These are phyloP conservation scores for Zaprionus taronus DNA, from an alignment of 1,140 invertebrate species.

Conservation along the genomic window DNA sequence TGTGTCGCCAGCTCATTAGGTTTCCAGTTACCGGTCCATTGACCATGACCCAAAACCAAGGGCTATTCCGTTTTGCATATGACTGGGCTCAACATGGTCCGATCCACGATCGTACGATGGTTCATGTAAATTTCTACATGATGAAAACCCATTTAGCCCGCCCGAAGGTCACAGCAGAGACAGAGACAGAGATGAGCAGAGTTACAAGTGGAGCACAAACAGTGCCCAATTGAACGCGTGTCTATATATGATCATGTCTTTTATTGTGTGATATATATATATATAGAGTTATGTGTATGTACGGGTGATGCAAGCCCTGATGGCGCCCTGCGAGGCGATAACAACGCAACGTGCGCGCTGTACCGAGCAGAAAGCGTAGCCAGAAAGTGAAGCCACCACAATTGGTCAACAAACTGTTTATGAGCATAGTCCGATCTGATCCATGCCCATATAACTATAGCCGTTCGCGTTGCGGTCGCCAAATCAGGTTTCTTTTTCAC, in stretches of 20 bases:
- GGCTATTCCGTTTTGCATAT: constrained; percentile 66
- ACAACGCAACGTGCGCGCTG: background rate
- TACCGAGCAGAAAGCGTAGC: constrained; percentile 20
- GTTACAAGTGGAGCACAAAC: constrained; percentile 19
- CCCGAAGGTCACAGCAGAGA: constrained; percentile 65
- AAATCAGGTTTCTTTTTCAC: constrained; percentile 74
- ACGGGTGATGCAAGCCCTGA: background rate
- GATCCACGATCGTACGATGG: constrained; percentile 37
- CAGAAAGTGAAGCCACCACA: constrained; percentile 36
- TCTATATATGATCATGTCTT: background rate
- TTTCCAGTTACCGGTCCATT: constrained; percentile 60
- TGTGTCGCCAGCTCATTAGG: constrained; percentile 19
- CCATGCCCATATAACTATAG: constrained; percentile 42
- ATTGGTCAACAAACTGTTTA: constrained; percentile 82
- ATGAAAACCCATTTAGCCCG: constrained; percentile 47
- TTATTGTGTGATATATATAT: background rate
- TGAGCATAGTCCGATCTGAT: constrained; percentile 32
- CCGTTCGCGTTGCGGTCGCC: constrained; percentile 21
- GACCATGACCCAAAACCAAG: constrained; percentile 74
- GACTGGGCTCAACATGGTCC: constrained; percentile 24
- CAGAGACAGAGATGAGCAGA: constrained; percentile 9
- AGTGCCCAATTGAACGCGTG: constrained; percentile 16
- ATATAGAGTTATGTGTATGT: background rate
- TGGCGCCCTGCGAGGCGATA: background rate
- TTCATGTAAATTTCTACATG: constrained; percentile 69